These are phyloP conservation scores for Saccopteryx leptura DNA, from an alignment of 2,113 vertebrate genomes.

Conservation along the genomic window DNA sequence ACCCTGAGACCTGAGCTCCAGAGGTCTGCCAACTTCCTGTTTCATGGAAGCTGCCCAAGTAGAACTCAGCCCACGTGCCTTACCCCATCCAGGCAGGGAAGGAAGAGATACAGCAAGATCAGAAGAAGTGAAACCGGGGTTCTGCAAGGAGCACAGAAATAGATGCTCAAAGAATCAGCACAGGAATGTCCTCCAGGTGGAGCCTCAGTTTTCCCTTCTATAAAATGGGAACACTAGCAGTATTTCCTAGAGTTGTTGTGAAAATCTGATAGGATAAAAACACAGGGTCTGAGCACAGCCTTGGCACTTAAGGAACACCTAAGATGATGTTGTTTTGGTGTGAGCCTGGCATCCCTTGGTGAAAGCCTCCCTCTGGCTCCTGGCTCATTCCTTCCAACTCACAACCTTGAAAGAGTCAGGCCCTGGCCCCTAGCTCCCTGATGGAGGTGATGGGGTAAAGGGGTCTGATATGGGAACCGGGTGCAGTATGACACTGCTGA, in stretches of 20 bases:
- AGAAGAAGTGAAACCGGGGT: not conserved
- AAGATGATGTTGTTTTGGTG: not conserved
- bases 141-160: not conserved
- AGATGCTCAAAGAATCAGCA: not conserved
- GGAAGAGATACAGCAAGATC: not conserved
- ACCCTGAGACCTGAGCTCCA: not conserved
- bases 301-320: no score
- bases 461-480: not conserved
- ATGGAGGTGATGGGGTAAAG: not conserved
- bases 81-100: fast-evolving
- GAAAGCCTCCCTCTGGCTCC: not conserved
- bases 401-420: not conserved
- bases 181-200: not conserved
- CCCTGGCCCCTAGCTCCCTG: not conserved
- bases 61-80: not conserved
- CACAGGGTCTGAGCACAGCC: not conserved
- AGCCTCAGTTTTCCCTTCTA: not conserved
- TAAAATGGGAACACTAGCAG: not conserved
- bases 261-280: not conserved
- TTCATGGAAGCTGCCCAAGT: not conserved
- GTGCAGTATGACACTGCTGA: fast-evolving
- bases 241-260: not conserved
- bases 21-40: not conserved
- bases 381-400: not conserved
- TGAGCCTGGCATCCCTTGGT: not conserved